These are phyloP conservation scores for Sinhomidia bicolor DNA, from an alignment of 2,888 invertebrate genomes.

Conservation along the genomic window DNA sequence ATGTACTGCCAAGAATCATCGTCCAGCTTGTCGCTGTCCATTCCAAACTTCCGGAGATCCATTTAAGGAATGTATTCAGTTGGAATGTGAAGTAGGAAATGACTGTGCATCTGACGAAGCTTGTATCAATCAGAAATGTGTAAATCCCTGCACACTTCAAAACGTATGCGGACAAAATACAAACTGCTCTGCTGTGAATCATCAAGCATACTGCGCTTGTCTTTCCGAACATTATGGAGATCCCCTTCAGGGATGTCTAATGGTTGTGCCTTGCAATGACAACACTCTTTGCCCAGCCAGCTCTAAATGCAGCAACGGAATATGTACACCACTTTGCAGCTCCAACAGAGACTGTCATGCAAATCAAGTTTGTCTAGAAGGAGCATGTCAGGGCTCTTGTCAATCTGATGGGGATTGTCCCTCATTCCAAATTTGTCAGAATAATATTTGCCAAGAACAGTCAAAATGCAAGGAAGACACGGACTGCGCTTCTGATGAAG, in stretches of 20 bases:
- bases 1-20: slow-evolving; percentile 91
- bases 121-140: slow-evolving; percentile 90
- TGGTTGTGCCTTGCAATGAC: slow-evolving; percentile 90
- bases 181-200: slow-evolving; percentile 88
- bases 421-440: slow-evolving; percentile 91
- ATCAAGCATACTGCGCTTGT: slow-evolving; percentile 90
- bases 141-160: slow-evolving; percentile 90
- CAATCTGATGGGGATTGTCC: slow-evolving; percentile 91
- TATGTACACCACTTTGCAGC: slow-evolving; percentile 87
- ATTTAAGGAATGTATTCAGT: slow-evolving; percentile 77
- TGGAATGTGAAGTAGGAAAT: slow-evolving; percentile 85
- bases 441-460: slow-evolving; percentile 93
- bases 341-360: slow-evolving; percentile 92
- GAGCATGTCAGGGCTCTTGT: slow-evolving; percentile 92
- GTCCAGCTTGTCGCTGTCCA: slow-evolving; percentile 88
- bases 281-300: slow-evolving; percentile 92
- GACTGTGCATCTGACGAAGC: slow-evolving; percentile 91
- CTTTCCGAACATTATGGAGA: slow-evolving; percentile 87
- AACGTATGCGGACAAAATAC: slow-evolving; percentile 93
- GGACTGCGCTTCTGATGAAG: slow-evolving; percentile 89
- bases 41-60: slow-evolving; percentile 80
- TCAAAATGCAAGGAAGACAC: slow-evolving; percentile 87
- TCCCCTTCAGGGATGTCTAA: slow-evolving; percentile 91
- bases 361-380: slow-evolving; percentile 92
- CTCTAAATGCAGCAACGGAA: slow-evolving; percentile 86